Evolutionary conservation across 2,888 invertebrate genomes (phyloP).

Genomic region (Chloroclysta siterata): DNA sequence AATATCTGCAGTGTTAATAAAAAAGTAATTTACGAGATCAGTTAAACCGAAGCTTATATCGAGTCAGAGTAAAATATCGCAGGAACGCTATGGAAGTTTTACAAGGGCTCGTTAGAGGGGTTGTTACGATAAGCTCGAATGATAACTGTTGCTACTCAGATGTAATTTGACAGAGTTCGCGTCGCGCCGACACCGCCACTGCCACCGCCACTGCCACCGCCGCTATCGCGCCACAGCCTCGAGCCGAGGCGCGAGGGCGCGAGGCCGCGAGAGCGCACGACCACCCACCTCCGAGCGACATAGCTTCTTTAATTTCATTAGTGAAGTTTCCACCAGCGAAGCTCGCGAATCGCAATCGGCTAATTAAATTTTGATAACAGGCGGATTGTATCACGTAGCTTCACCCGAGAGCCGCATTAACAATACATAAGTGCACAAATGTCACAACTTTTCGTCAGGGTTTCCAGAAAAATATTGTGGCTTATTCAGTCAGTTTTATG

Average conservation of each 20-base stretch:
- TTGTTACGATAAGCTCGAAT: constrained; percentile 78
- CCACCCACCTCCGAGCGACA: constrained; percentile 48
- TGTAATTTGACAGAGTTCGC: constrained; percentile 64
- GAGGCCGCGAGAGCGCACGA: constrained; percentile 52
- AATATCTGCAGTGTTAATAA: constrained; percentile 53
- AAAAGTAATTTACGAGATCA: constrained; percentile 62
- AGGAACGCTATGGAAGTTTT: constrained; percentile 75
- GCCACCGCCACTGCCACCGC: too few species aligned
- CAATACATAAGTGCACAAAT: constrained; percentile 23
- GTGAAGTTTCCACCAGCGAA: constrained; percentile 46
- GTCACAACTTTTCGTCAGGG: constrained; percentile 14
- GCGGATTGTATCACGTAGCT: constrained; percentile 38
- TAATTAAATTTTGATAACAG: constrained; percentile 47
- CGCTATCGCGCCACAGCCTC: constrained; percentile 25
- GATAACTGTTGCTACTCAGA: constrained; percentile 82
- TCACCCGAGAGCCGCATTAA: constrained; percentile 28
- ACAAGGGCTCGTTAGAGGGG: constrained; percentile 77
- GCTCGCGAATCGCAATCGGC: constrained; percentile 42
- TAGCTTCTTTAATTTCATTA: constrained; percentile 63
- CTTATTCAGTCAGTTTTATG: constrained; percentile 20
- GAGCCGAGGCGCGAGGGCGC: constrained; percentile 48
- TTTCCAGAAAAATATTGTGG: constrained; percentile 18
- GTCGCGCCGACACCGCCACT: background rate
- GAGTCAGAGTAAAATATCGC: constrained; percentile 68
- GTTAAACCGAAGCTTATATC: constrained; percentile 72